Evolutionary conservation across 2,888 invertebrate genomes (phyloP), one percentile per base, ranked within the genome.

Genomic region (Leucophenga maculata): DNA sequence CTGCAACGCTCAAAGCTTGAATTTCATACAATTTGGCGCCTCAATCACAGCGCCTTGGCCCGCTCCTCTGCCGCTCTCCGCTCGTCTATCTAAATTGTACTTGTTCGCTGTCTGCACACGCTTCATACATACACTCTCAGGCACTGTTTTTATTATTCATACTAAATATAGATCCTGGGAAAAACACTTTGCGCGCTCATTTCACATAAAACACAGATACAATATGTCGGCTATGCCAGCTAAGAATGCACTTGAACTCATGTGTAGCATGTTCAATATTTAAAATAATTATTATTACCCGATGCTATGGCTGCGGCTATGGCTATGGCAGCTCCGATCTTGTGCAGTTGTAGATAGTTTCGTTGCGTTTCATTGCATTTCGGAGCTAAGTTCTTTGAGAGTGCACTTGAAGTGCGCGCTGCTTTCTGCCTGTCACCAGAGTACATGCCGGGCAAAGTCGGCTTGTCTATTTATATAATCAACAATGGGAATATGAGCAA

Each of bases 151-250:
- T 9, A 44, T 39, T 20, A 54, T 71, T 70, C 65, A 67, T 68
- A 60, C 75, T 85, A 85, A 77, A 82, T 80, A 86, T 86, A 86
- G 83, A 76, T 76, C 79, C 80, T 83, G 85, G 83, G 85, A 86
- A 86, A 80, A 83, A 85, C 83, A 83, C 83, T 81, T 81, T 81
- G 82, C 81, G 70, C 70, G 52, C 62, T n/a, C 67, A 26, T 46
- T 48, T 22, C 22, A 32, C 54, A 44, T 74, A 74, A 1, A 20
- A 4, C n/a, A 54, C 22, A 9, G 16, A 16, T n/a, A 16, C 16
- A 52, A 16, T 52, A 52, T 54, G 4, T 22, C 32, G 6, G n/a
- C 26, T 52, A 52, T 54, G 8, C 9, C 32, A n/a, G n/a, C 26
- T 6, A 39, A 39, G 9, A 32, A 14, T 59, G 59, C 59, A 59